These are phyloP conservation scores for Battus philenor DNA, from an alignment of 1,140 invertebrate species.

Conservation along the genomic window DNA sequence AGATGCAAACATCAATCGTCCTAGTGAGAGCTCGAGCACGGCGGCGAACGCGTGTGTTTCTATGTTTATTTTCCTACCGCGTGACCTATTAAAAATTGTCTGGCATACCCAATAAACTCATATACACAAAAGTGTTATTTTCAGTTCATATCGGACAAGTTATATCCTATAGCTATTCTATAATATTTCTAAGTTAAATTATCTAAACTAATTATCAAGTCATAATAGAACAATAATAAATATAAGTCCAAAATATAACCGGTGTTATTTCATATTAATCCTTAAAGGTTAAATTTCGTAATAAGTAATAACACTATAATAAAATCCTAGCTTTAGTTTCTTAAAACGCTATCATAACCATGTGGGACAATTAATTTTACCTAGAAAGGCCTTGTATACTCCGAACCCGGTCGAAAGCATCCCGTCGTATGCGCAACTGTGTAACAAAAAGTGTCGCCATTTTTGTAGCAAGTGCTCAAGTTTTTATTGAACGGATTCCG, in stretches of 20 bases:
- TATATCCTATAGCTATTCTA: too few species aligned
- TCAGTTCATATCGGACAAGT: too few species aligned
- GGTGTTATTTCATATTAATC: background rate
- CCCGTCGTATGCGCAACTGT: conserved; percentile 11
- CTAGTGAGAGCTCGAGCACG: too few species aligned
- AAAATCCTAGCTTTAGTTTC: background rate
- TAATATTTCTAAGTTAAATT: background rate
- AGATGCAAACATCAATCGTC: too few species aligned
- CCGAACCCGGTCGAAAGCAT: background rate
- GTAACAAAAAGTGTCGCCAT: conserved; percentile 10
- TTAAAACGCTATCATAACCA: conserved; percentile 3
- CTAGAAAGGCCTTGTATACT: conserved; percentile 5
- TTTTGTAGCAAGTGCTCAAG: conserved; percentile 10
- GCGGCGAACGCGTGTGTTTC: too few species aligned
- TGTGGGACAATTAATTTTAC: conserved; percentile 14
- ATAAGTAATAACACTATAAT: too few species aligned
- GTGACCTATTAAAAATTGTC: too few species aligned
- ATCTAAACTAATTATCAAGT: background rate
- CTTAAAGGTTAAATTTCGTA: background rate
- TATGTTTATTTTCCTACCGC: too few species aligned
- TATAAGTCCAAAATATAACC: background rate
- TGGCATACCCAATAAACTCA: too few species aligned
- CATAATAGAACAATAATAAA: background rate
- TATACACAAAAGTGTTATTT: too few species aligned
- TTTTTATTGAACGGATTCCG: conserved; percentile 10